These are phyloP conservation scores for Dolichotis patagonum DNA, from an alignment of 2,113 vertebrate species.

Conservation along the genomic window DNA sequence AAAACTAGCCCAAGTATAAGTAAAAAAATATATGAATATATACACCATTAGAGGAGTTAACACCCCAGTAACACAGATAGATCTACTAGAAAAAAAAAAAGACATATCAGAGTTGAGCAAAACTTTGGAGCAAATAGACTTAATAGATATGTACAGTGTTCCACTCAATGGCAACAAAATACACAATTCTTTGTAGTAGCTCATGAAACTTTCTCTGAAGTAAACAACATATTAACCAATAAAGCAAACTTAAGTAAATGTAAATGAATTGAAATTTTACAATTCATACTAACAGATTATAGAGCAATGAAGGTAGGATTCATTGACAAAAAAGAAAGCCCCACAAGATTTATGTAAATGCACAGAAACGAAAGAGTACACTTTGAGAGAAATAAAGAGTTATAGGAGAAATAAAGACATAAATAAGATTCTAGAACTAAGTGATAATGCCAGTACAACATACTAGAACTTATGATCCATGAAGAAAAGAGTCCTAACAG, in stretches of 20 bases:
- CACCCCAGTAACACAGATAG: not conserved
- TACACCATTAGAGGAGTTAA: not conserved
- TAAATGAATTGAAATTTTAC: not conserved
- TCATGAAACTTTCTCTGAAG: not conserved
- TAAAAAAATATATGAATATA: not conserved
- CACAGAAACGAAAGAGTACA: too few species aligned
- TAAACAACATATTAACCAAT: not conserved
- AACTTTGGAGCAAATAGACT: not conserved
- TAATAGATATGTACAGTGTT: not conserved
- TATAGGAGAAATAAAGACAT: not conserved
- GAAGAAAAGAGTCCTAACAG: not conserved
- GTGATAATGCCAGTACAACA: not conserved
- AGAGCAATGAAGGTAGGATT: not conserved
- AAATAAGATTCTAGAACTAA: not conserved
- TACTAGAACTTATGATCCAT: not conserved
- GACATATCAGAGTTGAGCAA: not conserved
- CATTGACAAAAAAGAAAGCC: not conserved
- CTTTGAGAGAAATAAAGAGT: not conserved
- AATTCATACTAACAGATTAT: not conserved
- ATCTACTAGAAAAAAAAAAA: not conserved
- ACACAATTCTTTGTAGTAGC: not conserved
- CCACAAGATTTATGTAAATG: not conserved
- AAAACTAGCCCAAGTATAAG: not conserved
- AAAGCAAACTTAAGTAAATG: not conserved
- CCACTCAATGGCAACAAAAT: not conserved